phyloP scores from a whole-genome alignment of 2,797 vertebrate species.

The Clarias platycephalus region DNA sequence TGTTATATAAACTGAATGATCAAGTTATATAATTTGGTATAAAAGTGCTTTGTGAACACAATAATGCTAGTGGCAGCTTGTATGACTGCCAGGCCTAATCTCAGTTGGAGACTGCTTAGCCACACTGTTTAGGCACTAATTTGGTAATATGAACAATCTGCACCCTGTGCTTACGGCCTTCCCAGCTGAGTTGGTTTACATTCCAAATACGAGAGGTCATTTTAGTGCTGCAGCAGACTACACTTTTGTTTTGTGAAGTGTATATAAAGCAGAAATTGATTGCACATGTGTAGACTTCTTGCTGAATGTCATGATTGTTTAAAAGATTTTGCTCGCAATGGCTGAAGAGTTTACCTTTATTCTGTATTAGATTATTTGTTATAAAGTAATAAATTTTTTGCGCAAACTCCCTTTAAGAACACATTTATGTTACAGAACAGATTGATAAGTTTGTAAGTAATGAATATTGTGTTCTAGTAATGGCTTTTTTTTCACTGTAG shows the following conservation, averaged over 20 bases:
- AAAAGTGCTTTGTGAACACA: constrained; percentile 39
- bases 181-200: constrained; percentile 55
- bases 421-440: not conserved
- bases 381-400: constrained; percentile 23
- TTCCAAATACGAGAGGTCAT: constrained; percentile 58
- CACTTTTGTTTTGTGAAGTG: constrained; percentile 54
- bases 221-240: constrained; percentile 55
- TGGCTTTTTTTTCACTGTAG: constrained; percentile 27
- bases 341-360: constrained; percentile 26
- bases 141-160: constrained; percentile 60
- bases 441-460: not conserved
- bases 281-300: constrained; percentile 50
- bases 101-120: constrained; percentile 53
- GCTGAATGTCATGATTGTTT: constrained; percentile 55
- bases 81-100: constrained; percentile 51
- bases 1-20: constrained; percentile 12
- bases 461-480: not conserved
- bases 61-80: constrained; percentile 48
- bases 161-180: constrained; percentile 46
- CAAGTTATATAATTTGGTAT: constrained; percentile 41
- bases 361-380: constrained; percentile 34
- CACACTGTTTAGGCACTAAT: constrained; percentile 59
- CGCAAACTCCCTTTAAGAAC: constrained; percentile 1
- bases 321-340: constrained; percentile 27
- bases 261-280: constrained; percentile 57